Evolutionary conservation across 2,797 vertebrate genomes (phyloP).

Genomic region (Enteromius paludinosus): DNA sequence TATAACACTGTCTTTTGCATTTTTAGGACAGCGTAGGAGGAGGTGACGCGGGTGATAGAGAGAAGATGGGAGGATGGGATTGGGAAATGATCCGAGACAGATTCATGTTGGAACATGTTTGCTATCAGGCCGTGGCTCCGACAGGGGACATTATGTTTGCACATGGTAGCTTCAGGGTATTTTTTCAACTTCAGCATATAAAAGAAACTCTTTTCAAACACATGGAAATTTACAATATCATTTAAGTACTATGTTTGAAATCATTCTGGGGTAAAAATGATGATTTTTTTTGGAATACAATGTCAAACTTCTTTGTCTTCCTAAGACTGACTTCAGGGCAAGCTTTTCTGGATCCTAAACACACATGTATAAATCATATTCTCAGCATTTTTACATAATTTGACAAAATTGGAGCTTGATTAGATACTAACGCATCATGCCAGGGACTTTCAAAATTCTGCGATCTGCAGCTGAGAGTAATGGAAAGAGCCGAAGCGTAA

Average conservation of each 20-base stretch:
- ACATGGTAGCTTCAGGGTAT: conserved; percentile 4
- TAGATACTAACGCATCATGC: neutral
- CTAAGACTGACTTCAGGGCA: neutral
- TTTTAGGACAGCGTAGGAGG: neutral
- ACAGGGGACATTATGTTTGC: conserved; percentile 9
- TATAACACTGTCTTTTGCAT: neutral
- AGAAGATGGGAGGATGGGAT: neutral
- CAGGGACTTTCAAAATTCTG: conserved; percentile 13
- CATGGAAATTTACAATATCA: neutral
- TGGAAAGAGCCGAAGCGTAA: conserved; percentile 8
- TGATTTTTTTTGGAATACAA: neutral
- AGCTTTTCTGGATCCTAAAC: neutral
- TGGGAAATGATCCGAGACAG: neutral
- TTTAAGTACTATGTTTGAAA: neutral
- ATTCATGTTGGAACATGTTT: conserved; percentile 16
- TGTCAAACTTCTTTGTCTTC: neutral
- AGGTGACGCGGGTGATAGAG: neutral
- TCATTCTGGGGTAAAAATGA: neutral
- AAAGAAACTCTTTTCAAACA: neutral
- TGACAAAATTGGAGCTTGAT: neutral
- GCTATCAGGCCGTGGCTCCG: neutral
- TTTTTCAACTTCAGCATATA: neutral
- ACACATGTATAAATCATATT: neutral
- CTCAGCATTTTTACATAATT: neutral
- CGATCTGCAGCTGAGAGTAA: neutral